Evolutionary conservation across 2,888 invertebrate species (phyloP).

Genomic region (Serripes groenlandicus): DNA sequence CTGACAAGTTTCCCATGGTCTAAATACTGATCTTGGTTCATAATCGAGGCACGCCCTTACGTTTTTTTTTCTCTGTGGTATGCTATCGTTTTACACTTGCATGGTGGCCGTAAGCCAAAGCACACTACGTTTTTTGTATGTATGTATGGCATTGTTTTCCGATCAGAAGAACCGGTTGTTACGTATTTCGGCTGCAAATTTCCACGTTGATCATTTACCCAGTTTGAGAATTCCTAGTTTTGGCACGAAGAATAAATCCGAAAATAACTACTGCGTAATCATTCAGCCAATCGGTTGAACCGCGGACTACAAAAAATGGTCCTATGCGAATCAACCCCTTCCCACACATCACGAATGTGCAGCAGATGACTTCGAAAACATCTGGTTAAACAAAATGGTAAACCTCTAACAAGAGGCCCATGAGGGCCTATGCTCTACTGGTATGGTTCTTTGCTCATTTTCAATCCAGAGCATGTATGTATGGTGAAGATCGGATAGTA

Average conservation of each 20-base stretch:
- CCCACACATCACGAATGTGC: no score
- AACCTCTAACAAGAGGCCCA: no score
- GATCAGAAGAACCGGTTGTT: neutral
- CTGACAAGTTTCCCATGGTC: neutral
- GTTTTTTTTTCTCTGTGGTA: neutral
- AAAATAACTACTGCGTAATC: constrained; percentile 15
- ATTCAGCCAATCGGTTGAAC: neutral
- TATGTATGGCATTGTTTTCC: neutral
- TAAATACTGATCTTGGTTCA: neutral
- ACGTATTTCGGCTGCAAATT: constrained; percentile 3
- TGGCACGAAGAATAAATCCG: constrained; percentile 8
- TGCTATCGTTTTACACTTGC: constrained; percentile 1
- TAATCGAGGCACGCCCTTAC: neutral
- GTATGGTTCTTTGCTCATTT: no score
- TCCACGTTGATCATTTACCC: neutral
- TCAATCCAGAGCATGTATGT: no score
- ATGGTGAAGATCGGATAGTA: no score
- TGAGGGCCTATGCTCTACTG: no score
- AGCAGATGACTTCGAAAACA: no score
- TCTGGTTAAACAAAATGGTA: no score
- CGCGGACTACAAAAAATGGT: neutral
- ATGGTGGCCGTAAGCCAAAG: constrained; percentile 3
- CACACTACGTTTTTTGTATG: constrained; percentile 1
- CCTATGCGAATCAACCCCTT: no score
- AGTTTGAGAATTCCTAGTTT: neutral